Conservation (phyloP, 23 tunicate genomes). For the Trididemnum miniatum region DNA sequence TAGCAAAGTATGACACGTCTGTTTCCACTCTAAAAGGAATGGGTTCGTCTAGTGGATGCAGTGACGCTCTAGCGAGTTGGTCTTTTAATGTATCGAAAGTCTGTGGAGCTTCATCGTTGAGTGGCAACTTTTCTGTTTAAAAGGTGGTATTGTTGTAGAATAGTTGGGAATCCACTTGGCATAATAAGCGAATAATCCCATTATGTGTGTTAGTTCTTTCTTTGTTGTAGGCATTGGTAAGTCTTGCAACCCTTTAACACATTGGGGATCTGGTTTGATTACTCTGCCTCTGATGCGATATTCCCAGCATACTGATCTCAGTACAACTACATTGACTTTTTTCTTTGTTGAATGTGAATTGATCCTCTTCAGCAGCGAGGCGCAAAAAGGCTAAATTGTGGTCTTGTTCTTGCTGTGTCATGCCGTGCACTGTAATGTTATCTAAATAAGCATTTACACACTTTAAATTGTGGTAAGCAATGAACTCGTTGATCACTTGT, state of each 20-base stretch:
- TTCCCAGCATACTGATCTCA: not conserved
- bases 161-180: not conserved
- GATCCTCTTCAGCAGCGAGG: too few relatives aligned
- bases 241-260: not conserved
- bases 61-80: not conserved
- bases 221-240: not conserved
- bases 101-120: not conserved
- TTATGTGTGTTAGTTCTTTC: too few relatives aligned
- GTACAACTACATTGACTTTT: not conserved
- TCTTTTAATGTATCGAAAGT: conserved; percentile 1
- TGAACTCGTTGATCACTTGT: not conserved
- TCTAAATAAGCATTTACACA: not conserved
- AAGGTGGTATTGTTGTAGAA: conserved; percentile 4
- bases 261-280: conserved; percentile 22
- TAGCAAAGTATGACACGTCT: not conserved
- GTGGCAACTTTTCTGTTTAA: not conserved
- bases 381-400: not conserved
- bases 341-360: too few relatives aligned
- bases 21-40: conserved; percentile 2
- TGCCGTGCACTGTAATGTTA: conserved; percentile 12
- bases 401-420: conserved; percentile 9
- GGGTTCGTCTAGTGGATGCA: conserved; percentile 6
- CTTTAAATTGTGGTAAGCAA: not conserved
- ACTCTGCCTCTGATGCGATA: not conserved
- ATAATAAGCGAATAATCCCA: not conserved